A percentile compares a stretch with the other conserved stretches of the same genome.
These are phyloP conservation scores for Telmatochromis sp. DNA, from an alignment of 2,113 vertebrate genomes.

Conservation along the genomic window DNA sequence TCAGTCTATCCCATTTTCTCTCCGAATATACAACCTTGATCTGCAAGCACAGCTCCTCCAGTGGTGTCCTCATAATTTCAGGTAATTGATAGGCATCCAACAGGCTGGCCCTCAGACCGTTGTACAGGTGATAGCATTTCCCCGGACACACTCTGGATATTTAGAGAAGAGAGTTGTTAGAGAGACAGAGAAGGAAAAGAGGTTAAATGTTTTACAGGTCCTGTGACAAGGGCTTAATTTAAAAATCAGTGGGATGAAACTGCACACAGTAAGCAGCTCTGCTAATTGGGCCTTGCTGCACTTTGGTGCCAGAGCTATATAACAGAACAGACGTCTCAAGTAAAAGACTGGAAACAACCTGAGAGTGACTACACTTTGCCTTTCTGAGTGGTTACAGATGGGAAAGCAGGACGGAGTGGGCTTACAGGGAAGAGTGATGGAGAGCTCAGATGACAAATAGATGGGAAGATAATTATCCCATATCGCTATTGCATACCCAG, in stretches of 20 bases:
- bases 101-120: conserved; percentile 85
- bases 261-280: neutral
- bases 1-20: neutral
- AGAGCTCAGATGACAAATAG: neutral
- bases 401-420: neutral
- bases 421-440: neutral
- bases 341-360: conserved; percentile 8
- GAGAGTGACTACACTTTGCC: neutral
- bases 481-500: neutral
- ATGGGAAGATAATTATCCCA: neutral
- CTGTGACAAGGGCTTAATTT: conserved; percentile 4
- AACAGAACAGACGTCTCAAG: conserved; percentile 10
- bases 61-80: conserved; percentile 91
- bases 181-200: neutral
- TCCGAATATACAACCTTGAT: conserved; percentile 80
- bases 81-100: conserved; percentile 93
- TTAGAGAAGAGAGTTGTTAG: neutral
- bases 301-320: conserved; percentile 15
- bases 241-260: conserved; percentile 26
- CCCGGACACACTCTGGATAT: conserved; percentile 86
- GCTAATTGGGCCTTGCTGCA: conserved; percentile 44
- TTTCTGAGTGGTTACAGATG: conserved; percentile 4
- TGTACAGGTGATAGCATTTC: conserved; percentile 95
- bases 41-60: conserved; percentile 96
- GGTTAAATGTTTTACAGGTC: neutral